Conservation (phyloP, 1,140 invertebrate genomes). For the Bombus balteatus region DNA sequence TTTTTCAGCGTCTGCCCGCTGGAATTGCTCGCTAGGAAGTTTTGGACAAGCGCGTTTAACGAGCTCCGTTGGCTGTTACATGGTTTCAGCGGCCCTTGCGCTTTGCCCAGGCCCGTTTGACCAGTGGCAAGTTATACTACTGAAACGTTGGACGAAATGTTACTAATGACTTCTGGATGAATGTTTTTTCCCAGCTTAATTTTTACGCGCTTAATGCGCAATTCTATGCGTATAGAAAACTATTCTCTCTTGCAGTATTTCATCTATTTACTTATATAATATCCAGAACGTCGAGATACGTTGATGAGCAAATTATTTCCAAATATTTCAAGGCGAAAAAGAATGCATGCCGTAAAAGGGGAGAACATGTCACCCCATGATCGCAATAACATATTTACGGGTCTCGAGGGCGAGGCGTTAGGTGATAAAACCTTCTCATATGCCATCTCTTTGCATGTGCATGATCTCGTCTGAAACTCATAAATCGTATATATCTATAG, state of each 20-base stretch:
- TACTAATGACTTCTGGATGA: too few relatives aligned
- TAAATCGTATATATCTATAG: neutral
- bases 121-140: neutral
- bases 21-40: neutral
- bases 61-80: neutral
- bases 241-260: too few relatives aligned
- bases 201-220: too few relatives aligned
- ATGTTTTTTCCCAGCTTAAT: neutral
- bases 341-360: neutral
- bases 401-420: neutral
- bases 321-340: neutral
- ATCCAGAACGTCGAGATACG: too few relatives aligned
- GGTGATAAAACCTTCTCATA: neutral
- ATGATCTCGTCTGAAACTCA: conserved; percentile 18
- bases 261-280: too few relatives aligned
- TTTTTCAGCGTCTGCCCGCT: neutral
- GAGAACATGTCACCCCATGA: neutral
- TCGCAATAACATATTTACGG: conserved; percentile 35
- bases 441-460: neutral
- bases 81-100: too few relatives aligned
- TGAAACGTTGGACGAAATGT: neutral
- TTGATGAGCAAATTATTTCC: neutral
- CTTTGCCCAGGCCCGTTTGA: neutral
- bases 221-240: too few relatives aligned
- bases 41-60: conserved; percentile 6